Evolutionary conservation across 1,140 invertebrate species (phyloP), one percentile per base, ranked within the genome.

Genomic region (Drosophila arawakana): DNA sequence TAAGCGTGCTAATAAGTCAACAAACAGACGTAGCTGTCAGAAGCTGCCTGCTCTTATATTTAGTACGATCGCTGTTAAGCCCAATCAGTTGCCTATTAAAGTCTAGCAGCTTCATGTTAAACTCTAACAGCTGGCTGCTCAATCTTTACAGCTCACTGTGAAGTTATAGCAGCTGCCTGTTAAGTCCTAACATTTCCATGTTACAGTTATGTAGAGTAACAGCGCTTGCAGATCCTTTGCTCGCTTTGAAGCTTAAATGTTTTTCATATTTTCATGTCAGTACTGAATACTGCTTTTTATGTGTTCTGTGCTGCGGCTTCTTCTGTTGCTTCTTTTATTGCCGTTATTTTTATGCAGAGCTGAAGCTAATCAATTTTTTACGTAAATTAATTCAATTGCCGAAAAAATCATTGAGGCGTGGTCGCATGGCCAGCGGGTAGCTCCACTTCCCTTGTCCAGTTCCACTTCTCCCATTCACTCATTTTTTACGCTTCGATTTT

Each of bases 301-400:
- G 13, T 52, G 41, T 35, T 7, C 55, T 9, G 39, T 47, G 55
- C 39, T 41, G 37, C 10, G 25, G 11, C 41, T 43, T 43, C 37
- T 39, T 35, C 39, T 63, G n/a, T 41, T 39, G 10, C 10, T 30
- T 50, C 9, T n/a, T 41, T 46, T 49, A n/a, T 50, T 54, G 37
- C 2, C 10, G 39, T 44, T 44, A 11, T 54, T 35, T n/a, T 10
- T 54, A 7, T 35, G n/a, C 9, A 13, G 52, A 21, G 9, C 44
- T 49, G 67, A 44, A 49, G 72, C 78, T 92, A 84, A 91, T 88
- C 78, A 91, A 91, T 92, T 92, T 91, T 92, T 90, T 67, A 92
- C 80, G 73, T 73, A 91, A 92, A 88, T 92, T 88, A 92, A 92
- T 92, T 92, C 88, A 92, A 92, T 92, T 92, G 88, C 84, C 91